Evolutionary conservation across 2,888 invertebrate species (phyloP), one percentile per base, ranked within the genome.

Genomic region (Microdon myrmicae): DNA sequence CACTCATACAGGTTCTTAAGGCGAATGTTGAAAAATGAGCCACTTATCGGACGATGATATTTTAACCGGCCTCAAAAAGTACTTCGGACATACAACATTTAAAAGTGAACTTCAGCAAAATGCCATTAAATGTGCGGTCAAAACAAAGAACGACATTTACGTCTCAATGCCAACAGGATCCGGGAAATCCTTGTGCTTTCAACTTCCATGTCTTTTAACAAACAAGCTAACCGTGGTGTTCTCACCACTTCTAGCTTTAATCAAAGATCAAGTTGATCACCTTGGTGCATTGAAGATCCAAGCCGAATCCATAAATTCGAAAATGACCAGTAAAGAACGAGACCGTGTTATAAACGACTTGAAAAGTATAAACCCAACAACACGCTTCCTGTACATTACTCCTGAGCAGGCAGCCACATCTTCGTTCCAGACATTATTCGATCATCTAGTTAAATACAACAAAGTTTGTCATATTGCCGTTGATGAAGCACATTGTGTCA

Each of bases 141-240:
- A 73, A 93, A 92, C 88, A 69, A 86, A 89, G 70, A 84, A 87
- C 71, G 98, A 99, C 87, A 92, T 96, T 1, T 95, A 92, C 76
- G 88, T 99, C 7, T 96, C 94, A 67, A 96, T 99, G 96, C 99
- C 99, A 1, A 99, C 99, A 3, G 99, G 99, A 9, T 91, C 92
- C 23, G 99, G 99, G 25, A 99, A 99, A 82, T 98, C 97, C 0
- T 81, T 99, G 12, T 97, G 97, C 79, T 99, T 94, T 81, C 98
- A 98, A 79, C 82, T 99, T 68, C 99, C 99, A 22, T 95, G 96
- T 1, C 85, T 96, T 68, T 82, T 95, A 71, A 85, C 87, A 68
- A 84, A 87, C 71, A 87, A 90, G 78, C 85, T 98, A 58, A 90
- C 97, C 4, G 84, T 99, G 71, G 96, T 99, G 2, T 92, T 99